Percentiles rank a stretch among this genome's conserved stretches.
Evolutionary conservation across 2,888 invertebrate genomes (phyloP).

Genomic region (Clostera curtula): DNA sequence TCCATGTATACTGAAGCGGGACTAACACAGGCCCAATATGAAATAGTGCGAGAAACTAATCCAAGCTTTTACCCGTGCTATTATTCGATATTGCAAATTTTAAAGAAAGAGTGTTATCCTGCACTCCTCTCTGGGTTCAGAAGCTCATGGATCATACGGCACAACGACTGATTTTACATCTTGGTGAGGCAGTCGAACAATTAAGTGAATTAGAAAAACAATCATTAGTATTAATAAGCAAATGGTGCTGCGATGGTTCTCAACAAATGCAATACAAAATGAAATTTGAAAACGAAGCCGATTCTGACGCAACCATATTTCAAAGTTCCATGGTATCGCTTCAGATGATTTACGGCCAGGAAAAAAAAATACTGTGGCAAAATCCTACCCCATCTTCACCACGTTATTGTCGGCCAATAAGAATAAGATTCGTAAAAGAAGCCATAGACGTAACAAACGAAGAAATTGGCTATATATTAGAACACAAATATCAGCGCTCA

Average conservation of each 20-base stretch:
- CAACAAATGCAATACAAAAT: neutral
- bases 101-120: too few relatives aligned
- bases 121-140: too few relatives aligned
- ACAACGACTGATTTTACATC: neutral
- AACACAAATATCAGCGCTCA: too few relatives aligned
- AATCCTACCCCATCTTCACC: conserved; percentile 1
- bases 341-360: neutral
- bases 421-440: neutral
- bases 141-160: neutral
- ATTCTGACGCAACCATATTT: neutral
- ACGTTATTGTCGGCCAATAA: neutral
- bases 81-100: conserved; percentile 1
- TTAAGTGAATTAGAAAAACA: neutral
- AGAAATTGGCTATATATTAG: neutral
- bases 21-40: conserved; percentile 7
- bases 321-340: neutral
- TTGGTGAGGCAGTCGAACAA: neutral
- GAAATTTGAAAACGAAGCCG: neutral
- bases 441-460: neutral
- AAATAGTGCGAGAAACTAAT: conserved; percentile 6
- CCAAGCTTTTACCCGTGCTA: conserved; percentile 7
- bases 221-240: neutral
- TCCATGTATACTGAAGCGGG: conserved; percentile 10
- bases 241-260: neutral
- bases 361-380: neutral